These are phyloP conservation scores for Ictalurus furcatus DNA, from an alignment of 2,113 vertebrate species.

Conservation along the genomic window DNA sequence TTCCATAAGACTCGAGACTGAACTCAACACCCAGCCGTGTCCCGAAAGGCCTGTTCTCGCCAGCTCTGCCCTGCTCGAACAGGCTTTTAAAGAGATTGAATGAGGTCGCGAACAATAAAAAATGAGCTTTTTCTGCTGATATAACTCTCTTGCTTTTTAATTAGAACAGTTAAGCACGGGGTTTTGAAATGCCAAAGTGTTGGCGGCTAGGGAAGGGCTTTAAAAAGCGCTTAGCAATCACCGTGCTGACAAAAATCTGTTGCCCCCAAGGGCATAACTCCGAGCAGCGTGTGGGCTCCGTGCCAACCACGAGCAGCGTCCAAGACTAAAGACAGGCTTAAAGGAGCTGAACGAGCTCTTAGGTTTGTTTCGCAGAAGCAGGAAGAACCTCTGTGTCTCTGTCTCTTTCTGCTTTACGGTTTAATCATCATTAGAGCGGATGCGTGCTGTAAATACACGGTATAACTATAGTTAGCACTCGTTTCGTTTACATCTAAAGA, in stretches of 20 bases:
- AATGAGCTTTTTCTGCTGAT: constrained; percentile 28
- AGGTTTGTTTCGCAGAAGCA: not conserved
- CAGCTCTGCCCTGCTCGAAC: not conserved
- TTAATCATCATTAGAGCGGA: not conserved
- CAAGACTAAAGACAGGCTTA: constrained; percentile 32
- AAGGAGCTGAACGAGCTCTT: not conserved
- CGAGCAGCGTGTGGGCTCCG: not conserved
- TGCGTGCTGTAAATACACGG: too few relatives aligned
- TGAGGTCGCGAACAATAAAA: constrained; percentile 34
- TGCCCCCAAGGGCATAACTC: constrained; percentile 48
- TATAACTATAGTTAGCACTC: not conserved
- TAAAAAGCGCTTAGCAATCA: constrained; percentile 52
- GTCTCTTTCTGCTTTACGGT: not conserved
- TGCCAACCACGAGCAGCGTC: constrained; percentile 38
- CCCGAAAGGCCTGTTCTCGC: not conserved
- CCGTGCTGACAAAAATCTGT: constrained; percentile 44
- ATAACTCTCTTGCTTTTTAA: constrained; percentile 42
- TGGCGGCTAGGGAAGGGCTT: constrained; percentile 35
- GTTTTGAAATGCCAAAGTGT: constrained; percentile 44
- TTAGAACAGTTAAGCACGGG: constrained; percentile 47
- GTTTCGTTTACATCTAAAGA: not conserved
- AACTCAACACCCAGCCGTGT: constrained; percentile 6
- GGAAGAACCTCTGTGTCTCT: not conserved
- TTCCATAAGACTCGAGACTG: not conserved
- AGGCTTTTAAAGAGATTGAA: constrained; percentile 45